These are phyloP conservation scores for Elysia crispata DNA, from an alignment of 2,888 invertebrate genomes.

Conservation along the genomic window DNA sequence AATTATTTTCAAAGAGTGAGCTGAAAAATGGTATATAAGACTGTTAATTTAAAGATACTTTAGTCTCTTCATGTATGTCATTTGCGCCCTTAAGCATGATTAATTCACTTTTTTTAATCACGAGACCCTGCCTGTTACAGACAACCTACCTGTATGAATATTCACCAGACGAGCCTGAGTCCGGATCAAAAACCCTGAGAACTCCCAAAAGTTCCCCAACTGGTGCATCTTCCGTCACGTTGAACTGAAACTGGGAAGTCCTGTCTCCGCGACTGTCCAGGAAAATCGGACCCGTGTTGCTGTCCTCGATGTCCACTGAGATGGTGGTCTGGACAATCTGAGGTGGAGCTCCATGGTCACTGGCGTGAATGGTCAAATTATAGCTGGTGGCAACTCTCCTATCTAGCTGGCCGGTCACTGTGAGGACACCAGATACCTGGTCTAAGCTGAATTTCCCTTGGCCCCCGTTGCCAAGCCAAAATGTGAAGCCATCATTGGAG, in stretches of 20 bases:
- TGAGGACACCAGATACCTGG: slow-evolving; percentile 44
- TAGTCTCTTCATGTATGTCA: too few species aligned
- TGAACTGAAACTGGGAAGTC: slow-evolving; percentile 40
- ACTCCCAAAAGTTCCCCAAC: slow-evolving; percentile 46
- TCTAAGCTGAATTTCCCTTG: slow-evolving; percentile 54
- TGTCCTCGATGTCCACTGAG: slow-evolving; percentile 47
- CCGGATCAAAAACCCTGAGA: slow-evolving; percentile 49
- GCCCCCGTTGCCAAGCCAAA: slow-evolving; percentile 38
- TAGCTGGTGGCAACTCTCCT: slow-evolving; percentile 41
- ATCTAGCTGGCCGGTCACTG: slow-evolving; percentile 49
- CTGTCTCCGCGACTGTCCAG: slow-evolving; percentile 7
- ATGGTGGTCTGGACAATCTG: slow-evolving; percentile 30
- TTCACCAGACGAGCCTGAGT: slow-evolving; percentile 53
- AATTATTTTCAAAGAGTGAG: too few species aligned
- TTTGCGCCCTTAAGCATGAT: too few species aligned
- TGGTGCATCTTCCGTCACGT: slow-evolving; percentile 44
- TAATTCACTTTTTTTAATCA: too few species aligned
- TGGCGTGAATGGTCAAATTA: slow-evolving; percentile 47
- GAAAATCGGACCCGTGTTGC: slow-evolving; percentile 53
- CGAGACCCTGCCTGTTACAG: too few species aligned
- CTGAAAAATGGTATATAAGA: too few species aligned
- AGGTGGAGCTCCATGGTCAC: slow-evolving; percentile 53
- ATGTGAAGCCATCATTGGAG: slow-evolving; percentile 52
- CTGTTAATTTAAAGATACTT: too few species aligned
- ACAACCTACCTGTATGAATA: slow-evolving; percentile 18